Evolutionary conservation across 2,888 invertebrate genomes (phyloP).

Genomic region (Thecocarcelia acutangulata): DNA sequence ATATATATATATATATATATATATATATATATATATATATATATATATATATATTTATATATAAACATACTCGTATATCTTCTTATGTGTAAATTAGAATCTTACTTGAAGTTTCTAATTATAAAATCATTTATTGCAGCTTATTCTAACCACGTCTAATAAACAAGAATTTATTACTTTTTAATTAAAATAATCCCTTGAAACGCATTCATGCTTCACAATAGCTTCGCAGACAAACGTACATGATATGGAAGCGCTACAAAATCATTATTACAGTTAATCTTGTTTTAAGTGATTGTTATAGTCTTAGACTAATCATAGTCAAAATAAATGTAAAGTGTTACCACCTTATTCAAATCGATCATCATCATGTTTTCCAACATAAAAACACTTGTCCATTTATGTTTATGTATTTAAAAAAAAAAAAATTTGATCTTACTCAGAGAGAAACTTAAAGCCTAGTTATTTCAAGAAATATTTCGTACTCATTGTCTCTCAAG

Average conservation of each 20-base stretch:
- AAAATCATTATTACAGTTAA: conserved; percentile 57
- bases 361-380: conserved; percentile 56
- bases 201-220: not conserved
- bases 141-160: too few species aligned
- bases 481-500: conserved; percentile 29
- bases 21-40: too few species aligned
- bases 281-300: conserved; percentile 33
- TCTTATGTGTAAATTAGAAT: too few species aligned
- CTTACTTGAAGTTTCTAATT: too few species aligned
- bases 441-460: not conserved
- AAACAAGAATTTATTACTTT: conserved; percentile 16
- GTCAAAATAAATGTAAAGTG: conserved; percentile 63
- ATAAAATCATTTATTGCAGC: too few species aligned
- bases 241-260: conserved; percentile 36
- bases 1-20: too few species aligned
- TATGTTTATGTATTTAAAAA: conserved; percentile 32
- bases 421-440: conserved; percentile 4
- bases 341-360: conserved; percentile 64
- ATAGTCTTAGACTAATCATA: conserved; percentile 56
- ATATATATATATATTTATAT: too few species aligned
- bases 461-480: conserved; percentile 1
- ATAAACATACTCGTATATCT: too few species aligned
- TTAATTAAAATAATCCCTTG: not conserved
- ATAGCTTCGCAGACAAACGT: not conserved
- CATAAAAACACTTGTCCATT: conserved; percentile 68